phyloP scores from a whole-genome alignment of 37 sponge, comb jelly and placozoan genomes.

The Dysidea cf. avara region DNA sequence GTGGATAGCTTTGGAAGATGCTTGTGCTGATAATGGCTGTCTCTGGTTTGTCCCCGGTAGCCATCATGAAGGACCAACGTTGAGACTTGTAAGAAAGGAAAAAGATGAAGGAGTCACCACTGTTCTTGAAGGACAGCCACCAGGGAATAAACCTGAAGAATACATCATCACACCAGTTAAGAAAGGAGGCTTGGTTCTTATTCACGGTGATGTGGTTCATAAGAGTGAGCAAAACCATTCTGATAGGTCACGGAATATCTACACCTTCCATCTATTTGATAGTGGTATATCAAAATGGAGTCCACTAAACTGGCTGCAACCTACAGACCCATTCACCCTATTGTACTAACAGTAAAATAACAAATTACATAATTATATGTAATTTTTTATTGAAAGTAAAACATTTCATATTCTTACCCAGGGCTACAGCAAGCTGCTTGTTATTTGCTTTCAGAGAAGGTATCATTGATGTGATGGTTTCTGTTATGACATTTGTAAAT shows the following conservation, averaged over 20 bases:
- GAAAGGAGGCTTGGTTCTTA: slow-evolving; percentile 86
- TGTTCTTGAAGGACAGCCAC: slow-evolving; percentile 44
- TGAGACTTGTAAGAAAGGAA: slow-evolving; percentile 34
- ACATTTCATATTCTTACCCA: slow-evolving; percentile 9
- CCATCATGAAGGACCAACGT: slow-evolving; percentile 54
- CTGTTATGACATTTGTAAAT: too few species aligned
- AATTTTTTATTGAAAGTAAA: too few species aligned
- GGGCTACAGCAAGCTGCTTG: slow-evolving; percentile 10
- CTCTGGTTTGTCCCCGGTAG: slow-evolving; percentile 94
- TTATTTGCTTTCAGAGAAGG: slow-evolving; percentile 8
- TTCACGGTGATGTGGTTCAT: slow-evolving; percentile 92
- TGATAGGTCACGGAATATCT: slow-evolving; percentile 80
- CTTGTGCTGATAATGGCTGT: slow-evolving; percentile 88
- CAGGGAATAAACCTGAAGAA: slow-evolving; percentile 35
- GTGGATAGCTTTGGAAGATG: slow-evolving; percentile 98
- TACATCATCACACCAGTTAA: slow-evolving; percentile 69
- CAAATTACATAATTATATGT: too few species aligned
- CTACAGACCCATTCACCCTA: slow-evolving; percentile 73
- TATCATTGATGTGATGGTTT: not conserved
- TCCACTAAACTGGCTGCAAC: slow-evolving; percentile 93
- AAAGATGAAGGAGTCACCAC: slow-evolving; percentile 32
- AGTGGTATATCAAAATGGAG: slow-evolving; percentile 75
- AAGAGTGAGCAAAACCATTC: slow-evolving; percentile 80
- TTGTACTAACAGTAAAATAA: slow-evolving; percentile 63
- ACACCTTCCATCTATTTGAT: slow-evolving; percentile 97